Conservation (phyloP, 53 echinoderm and acorn worm species). For the Patiria pectinifera region DNA sequence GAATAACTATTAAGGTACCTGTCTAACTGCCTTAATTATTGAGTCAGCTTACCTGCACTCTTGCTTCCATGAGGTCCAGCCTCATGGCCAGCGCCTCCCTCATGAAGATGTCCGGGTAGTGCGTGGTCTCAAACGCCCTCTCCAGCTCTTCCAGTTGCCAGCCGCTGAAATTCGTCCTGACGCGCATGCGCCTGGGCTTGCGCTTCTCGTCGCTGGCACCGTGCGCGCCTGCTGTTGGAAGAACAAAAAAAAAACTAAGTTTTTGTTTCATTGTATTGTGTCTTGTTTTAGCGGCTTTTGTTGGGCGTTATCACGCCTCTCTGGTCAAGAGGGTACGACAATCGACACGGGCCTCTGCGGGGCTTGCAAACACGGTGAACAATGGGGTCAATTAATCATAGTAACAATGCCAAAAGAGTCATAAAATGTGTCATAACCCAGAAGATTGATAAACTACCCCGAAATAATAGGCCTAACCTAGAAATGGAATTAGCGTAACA, state of each 20-base stretch:
- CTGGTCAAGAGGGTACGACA: neutral
- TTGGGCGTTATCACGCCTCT: neutral
- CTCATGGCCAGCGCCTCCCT: conserved; percentile 96
- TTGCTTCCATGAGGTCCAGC: conserved; percentile 94
- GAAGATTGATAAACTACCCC: neutral
- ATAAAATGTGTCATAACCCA: neutral
- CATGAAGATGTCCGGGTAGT: conserved; percentile 99
- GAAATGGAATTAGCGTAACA: neutral
- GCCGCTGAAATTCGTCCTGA: conserved; percentile 91
- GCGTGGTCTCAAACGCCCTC: conserved; percentile 86
- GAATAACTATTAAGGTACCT: neutral
- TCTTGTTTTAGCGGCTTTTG: neutral
- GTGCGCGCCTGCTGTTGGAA: neutral
- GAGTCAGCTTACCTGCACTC: conserved; percentile 79
- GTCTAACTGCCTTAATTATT: neutral
- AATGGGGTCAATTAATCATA: conserved; percentile 18
- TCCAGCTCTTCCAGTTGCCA: conserved; percentile 97
- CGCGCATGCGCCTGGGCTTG: conserved; percentile 91
- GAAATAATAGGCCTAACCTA: neutral
- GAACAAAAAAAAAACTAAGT: neutral
- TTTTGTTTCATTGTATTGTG: neutral
- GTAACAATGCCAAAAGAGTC: neutral
- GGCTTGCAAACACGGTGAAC: neutral
- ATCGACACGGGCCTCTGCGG: neutral
- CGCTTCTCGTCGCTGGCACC: conserved; percentile 19